These are phyloP conservation scores for Trichogramma dendrolimi DNA, from an alignment of 2,888 invertebrate species.

Conservation along the genomic window DNA sequence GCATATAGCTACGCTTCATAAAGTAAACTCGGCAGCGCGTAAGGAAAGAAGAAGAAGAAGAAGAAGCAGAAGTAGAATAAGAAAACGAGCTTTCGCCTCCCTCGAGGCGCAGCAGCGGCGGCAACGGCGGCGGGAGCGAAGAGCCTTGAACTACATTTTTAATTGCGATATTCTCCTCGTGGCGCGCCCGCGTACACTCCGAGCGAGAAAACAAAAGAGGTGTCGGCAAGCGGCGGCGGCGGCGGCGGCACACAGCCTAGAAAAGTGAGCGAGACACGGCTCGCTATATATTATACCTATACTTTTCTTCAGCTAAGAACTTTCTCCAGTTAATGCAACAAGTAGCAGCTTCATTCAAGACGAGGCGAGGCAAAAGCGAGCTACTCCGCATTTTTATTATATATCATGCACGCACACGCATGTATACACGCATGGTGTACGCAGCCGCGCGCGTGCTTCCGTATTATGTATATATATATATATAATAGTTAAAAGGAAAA, in stretches of 20 bases:
- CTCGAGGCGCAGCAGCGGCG: constrained; percentile 35
- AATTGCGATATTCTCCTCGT: constrained; percentile 46
- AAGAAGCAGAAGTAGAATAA: constrained; percentile 23
- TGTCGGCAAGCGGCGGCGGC: too few species aligned
- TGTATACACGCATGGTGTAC: too few species aligned
- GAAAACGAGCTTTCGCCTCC: constrained; percentile 32
- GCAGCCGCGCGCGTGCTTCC: too few species aligned
- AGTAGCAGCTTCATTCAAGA: constrained; percentile 54
- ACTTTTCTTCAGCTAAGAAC: constrained; percentile 17
- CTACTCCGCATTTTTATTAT: too few species aligned
- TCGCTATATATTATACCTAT: constrained; percentile 24
- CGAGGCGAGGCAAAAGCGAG: constrained; percentile 34
- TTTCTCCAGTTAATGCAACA: constrained; percentile 48
- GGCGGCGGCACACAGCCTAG: too few species aligned
- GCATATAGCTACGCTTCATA: constrained; percentile 18
- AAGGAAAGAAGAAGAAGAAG: constrained; percentile 5
- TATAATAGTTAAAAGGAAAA: too few species aligned
- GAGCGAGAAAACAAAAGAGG: constrained; percentile 49
- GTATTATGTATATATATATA: too few species aligned
- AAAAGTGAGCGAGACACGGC: background rate
- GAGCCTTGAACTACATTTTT: constrained; percentile 53
- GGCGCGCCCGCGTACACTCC: constrained; percentile 31
- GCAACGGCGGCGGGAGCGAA: constrained; percentile 20
- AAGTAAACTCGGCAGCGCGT: constrained; percentile 25
- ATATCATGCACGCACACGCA: too few species aligned